Evolutionary conservation across 2,888 invertebrate species (phyloP).

Genomic region (Thecophora atra): DNA sequence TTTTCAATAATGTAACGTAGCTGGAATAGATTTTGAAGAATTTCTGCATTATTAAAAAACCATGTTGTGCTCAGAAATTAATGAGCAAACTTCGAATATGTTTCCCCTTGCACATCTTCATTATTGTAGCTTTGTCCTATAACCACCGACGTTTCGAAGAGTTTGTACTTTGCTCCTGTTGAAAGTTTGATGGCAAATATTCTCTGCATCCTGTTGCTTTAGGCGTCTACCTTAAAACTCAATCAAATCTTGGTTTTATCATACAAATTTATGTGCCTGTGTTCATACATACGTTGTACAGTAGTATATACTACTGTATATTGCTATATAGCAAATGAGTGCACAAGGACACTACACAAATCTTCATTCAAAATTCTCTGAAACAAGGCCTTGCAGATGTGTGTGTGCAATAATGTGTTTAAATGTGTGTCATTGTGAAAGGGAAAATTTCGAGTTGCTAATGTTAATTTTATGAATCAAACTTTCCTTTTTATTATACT

Average conservation of each 20-base stretch:
- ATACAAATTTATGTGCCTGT: too few species aligned
- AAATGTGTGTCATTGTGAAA: too few species aligned
- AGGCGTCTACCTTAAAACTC: constrained; percentile 17
- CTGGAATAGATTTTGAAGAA: constrained; percentile 3
- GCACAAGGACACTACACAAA: too few species aligned
- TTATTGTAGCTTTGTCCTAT: background rate
- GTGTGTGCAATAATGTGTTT: too few species aligned
- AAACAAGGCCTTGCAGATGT: too few species aligned
- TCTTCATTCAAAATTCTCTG: too few species aligned
- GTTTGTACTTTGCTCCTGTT: constrained; percentile 11
- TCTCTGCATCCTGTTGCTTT: background rate
- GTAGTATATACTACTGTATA: too few species aligned
- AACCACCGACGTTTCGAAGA: background rate
- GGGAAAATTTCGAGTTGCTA: too few species aligned
- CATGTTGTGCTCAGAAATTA: constrained; percentile 25
- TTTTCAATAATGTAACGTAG: constrained; percentile 18
- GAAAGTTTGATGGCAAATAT: constrained; percentile 9
- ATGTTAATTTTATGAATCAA: too few species aligned
- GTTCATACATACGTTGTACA: too few species aligned
- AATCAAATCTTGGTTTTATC: background rate
- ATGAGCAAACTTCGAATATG: constrained; percentile 25
- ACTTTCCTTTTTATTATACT: too few species aligned
- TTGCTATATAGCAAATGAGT: too few species aligned
- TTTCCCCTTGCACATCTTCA: background rate
- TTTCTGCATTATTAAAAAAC: constrained; percentile 21